Conservation (phyloP, 2,113 vertebrate species). For the Pleuronectes platessa region DNA sequence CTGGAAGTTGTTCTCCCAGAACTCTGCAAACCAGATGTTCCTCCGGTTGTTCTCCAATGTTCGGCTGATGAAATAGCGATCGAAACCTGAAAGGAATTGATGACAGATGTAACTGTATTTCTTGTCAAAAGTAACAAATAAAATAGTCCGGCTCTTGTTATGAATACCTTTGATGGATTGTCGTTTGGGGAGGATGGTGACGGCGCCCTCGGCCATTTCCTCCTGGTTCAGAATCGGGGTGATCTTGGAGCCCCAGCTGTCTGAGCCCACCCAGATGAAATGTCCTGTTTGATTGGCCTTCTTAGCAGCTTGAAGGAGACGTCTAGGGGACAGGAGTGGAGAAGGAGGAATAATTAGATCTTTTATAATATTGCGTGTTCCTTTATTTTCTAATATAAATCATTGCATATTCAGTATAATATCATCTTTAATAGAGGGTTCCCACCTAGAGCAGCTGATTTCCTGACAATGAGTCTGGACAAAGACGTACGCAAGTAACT, state of each 20-base stretch:
- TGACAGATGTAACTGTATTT: neutral
- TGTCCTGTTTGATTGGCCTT: slow-evolving; percentile 94
- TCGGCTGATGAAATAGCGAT: slow-evolving; percentile 95
- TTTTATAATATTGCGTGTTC: neutral
- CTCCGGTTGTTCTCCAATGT: slow-evolving; percentile 95
- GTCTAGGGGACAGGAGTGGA: slow-evolving; percentile 73
- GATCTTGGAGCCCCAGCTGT: slow-evolving; percentile 98
- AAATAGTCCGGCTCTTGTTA: neutral
- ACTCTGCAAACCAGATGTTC: slow-evolving; percentile 98
- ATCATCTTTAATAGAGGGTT: no score
- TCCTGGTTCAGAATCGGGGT: slow-evolving; percentile 91
- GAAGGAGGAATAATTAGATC: neutral
- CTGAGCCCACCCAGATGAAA: slow-evolving; percentile 97
- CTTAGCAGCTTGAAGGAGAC: slow-evolving; percentile 91
- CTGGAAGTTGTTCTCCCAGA: slow-evolving; percentile 98
- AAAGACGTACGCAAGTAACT: slow-evolving; percentile 17
- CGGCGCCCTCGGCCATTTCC: slow-evolving; percentile 92
- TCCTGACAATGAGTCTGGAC: slow-evolving; percentile 10
- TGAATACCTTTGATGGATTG: slow-evolving; percentile 91
- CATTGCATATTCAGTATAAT: neutral
- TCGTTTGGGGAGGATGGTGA: slow-evolving; percentile 94
- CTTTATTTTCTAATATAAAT: slow-evolving; percentile 13
- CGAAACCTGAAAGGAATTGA: slow-evolving; percentile 86
- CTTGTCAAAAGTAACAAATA: no score
- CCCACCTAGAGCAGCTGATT: slow-evolving; percentile 4